Percentiles rank a stretch among this genome's conserved stretches.
phyloP scores from a whole-genome alignment of 2,888 invertebrate species.

The Phania funesta region DNA sequence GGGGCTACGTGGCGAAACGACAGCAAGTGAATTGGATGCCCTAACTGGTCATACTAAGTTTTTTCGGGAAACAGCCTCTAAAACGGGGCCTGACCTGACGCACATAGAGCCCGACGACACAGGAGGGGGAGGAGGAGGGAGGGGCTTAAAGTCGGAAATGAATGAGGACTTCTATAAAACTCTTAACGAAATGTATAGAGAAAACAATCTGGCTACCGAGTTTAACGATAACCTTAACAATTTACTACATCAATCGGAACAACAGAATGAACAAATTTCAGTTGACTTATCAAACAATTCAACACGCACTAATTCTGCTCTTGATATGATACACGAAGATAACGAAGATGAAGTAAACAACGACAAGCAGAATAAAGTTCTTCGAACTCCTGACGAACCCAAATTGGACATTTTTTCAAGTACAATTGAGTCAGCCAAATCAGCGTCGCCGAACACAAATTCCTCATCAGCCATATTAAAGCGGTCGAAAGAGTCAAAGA shows the following conservation, averaged over 20 bases:
- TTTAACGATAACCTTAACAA: slow-evolving; percentile 71
- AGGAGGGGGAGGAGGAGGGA: slow-evolving; percentile 74
- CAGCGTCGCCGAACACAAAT: slow-evolving; percentile 7
- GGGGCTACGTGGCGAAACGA: not conserved
- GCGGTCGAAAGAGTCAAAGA: slow-evolving; percentile 70
- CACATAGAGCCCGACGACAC: slow-evolving; percentile 76
- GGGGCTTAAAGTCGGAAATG: slow-evolving; percentile 82
- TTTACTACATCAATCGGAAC: slow-evolving; percentile 70
- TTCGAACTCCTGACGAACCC: not conserved
- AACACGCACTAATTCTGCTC: slow-evolving; percentile 86
- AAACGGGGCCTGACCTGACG: slow-evolving; percentile 72
- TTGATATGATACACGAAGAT: slow-evolving; percentile 94
- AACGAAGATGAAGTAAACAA: slow-evolving; percentile 83
- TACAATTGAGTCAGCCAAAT: slow-evolving; percentile 51
- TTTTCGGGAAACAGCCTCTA: slow-evolving; percentile 78
- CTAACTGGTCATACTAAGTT: slow-evolving; percentile 71
- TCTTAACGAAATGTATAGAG: slow-evolving; percentile 92
- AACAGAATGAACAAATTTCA: slow-evolving; percentile 67
- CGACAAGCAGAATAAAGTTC: not conserved
- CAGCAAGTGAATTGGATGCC: slow-evolving; percentile 54
- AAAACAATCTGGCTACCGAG: slow-evolving; percentile 81
- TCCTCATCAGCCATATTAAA: not conserved
- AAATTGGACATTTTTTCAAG: not conserved
- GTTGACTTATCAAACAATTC: slow-evolving; percentile 72
- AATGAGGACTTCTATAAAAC: slow-evolving; percentile 94